phyloP scores from a whole-genome alignment of 2,888 invertebrate genomes.

The Osedax frankpressi region DNA sequence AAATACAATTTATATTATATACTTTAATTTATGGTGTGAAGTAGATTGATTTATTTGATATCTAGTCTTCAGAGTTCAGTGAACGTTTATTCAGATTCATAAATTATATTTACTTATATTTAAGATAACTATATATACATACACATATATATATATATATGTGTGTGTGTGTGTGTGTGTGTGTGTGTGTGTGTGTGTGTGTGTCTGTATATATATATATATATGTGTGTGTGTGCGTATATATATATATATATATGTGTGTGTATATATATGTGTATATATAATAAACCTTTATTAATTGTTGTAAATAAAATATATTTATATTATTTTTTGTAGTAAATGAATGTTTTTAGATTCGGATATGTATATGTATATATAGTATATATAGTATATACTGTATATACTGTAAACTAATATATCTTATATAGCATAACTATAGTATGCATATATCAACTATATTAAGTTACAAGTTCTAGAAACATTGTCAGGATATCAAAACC shows the following conservation, averaged over 20 bases:
- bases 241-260: background rate
- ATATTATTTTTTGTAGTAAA: too few relatives aligned
- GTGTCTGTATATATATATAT: background rate
- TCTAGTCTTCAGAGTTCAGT: too few relatives aligned
- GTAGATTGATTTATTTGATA: too few relatives aligned
- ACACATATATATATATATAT: background rate
- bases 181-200: slow-evolving; percentile 4
- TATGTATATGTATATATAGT: background rate
- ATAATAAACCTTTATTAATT: too few relatives aligned
- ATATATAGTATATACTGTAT: background rate
- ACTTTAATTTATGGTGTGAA: too few relatives aligned
- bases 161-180: slow-evolving; percentile 9
- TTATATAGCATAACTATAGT: background rate
- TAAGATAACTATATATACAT: too few relatives aligned
- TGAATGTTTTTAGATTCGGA: background rate
- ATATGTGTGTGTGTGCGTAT: background rate
- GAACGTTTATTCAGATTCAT: too few relatives aligned
- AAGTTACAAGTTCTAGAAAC: too few relatives aligned
- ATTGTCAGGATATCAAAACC: too few relatives aligned
- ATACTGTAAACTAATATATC: background rate
- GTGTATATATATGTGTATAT: background rate
- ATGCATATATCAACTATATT: background rate
- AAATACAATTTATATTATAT: too few relatives aligned
- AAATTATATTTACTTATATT: too few relatives aligned
- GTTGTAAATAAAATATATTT: too few relatives aligned